Evolutionary conservation across 2,888 invertebrate species (phyloP).

Genomic region (Phaedon cochleariae): DNA sequence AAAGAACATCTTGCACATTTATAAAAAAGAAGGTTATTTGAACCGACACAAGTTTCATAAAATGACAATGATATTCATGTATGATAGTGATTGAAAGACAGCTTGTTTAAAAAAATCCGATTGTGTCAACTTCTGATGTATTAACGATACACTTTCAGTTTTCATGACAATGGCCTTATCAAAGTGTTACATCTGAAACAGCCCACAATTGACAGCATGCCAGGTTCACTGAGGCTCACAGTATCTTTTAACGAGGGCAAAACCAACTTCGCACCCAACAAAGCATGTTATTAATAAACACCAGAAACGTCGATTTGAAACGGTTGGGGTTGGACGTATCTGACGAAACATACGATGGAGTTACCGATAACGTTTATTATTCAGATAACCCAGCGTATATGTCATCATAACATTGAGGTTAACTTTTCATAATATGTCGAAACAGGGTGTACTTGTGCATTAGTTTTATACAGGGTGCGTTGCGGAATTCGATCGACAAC

Average conservation of each 20-base stretch:
- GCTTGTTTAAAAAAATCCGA: not conserved
- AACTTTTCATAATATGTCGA: not conserved
- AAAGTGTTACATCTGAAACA: not conserved
- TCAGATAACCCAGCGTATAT: not conserved
- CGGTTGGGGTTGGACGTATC: not conserved
- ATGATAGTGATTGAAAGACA: too few relatives aligned
- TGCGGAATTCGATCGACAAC: too few relatives aligned
- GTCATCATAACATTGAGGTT: not conserved
- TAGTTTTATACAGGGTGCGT: too few relatives aligned
- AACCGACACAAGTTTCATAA: too few relatives aligned
- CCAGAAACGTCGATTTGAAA: not conserved
- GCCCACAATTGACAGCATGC: constrained; percentile 3
- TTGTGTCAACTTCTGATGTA: not conserved
- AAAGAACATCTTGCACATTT: too few relatives aligned
- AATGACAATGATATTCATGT: too few relatives aligned
- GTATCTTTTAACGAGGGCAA: constrained; percentile 1
- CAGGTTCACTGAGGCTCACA: constrained; percentile 1
- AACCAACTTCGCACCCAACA: constrained; percentile 4
- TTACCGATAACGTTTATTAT: constrained; percentile 2
- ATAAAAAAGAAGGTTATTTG: too few relatives aligned
- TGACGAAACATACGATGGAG: not conserved
- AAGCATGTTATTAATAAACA: constrained; percentile 8
- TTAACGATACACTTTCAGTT: not conserved
- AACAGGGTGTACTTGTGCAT: too few relatives aligned
- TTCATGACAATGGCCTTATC: not conserved